Base-by-base conservation (phyloP, 2,888 invertebrate genomes). In the Drosophila rellima region DNA sequence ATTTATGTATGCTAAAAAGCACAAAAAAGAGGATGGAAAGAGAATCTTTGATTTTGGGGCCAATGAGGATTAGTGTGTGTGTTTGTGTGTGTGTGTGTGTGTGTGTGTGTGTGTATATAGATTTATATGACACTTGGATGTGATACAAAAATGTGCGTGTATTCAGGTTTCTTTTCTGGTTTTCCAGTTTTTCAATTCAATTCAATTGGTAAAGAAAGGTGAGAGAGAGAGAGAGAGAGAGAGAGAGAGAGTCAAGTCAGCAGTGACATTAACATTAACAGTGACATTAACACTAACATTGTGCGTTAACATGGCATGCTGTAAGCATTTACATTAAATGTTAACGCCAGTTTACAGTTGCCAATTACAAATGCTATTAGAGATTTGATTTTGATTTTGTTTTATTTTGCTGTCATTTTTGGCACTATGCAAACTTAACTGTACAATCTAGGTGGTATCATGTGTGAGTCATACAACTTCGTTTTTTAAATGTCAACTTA, bases 401-500 rank as follows among this genome's bases (percentile, higher is more conserved):
- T 15, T 20, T 33, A n/a, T n/a, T n/a, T n/a, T n/a, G n/a, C 18
- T 3, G 2, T 13, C 23, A 6, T 44, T 44, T 15, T 47, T 17
- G 47, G 17, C 15, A 47, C 47, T 29, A 1, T 47, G 47, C 47
- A 17, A 47, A 47, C 26, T 31, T 18, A 13, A 18, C 17, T 13
- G 17, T 17, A 31, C 7, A 18, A 17, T 29, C 17, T 11, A 18
- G 11, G 11, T 1, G 17, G 17, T 47, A 47, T 48, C 3, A 13
- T 29, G 39, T 40, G 31, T 42, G 42, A 17, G 44, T 47, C 37
- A 56, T 37, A 50, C 29, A 69, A 60, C 44, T 47, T 37, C 52
- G 56, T 42, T 70, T 44, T 44, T 50, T 59, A 67, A 75, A 75
- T 71, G 67, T 75, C 74, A 75, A 75, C 74, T 75, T 75, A 75